These are phyloP conservation scores for Motacilla alba DNA, from an alignment of 2,113 vertebrate species.

Conservation along the genomic window DNA sequence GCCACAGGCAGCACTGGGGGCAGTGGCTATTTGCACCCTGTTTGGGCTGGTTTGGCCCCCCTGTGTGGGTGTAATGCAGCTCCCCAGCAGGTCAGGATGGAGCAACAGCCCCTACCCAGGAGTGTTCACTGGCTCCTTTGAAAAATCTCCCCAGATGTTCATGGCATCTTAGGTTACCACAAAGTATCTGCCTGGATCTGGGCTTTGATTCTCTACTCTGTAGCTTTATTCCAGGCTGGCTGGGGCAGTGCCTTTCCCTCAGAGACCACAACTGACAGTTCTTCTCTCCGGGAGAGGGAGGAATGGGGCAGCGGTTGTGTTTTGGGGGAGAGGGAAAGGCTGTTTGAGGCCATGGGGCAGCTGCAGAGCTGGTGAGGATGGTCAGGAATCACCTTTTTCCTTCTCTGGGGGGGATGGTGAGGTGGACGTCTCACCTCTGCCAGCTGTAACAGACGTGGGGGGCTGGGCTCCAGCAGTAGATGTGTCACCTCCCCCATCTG, in stretches of 20 bases:
- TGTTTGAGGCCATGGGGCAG: background rate
- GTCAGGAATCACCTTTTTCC: background rate
- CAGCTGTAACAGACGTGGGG: background rate
- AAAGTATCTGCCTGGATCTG: slow-evolving; percentile 12
- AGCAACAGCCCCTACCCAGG: background rate
- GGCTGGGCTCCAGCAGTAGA: background rate
- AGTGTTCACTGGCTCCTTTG: background rate
- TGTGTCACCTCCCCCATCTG: background rate
- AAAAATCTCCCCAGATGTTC: background rate
- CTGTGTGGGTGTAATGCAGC: background rate
- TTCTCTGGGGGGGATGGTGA: background rate
- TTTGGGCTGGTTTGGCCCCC: background rate
- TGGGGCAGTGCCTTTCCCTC: slow-evolving; percentile 2
- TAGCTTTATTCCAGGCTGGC: background rate
- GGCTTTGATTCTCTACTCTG: slow-evolving; percentile 1
- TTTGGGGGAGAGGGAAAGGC: background rate
- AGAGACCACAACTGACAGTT: slow-evolving; percentile 50
- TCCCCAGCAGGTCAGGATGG: background rate
- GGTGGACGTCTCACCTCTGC: background rate
- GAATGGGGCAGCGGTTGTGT: background rate
- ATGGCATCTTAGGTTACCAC: background rate
- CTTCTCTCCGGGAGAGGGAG: background rate
- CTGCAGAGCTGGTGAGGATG: background rate
- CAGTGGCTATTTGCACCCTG: background rate
- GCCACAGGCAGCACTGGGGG: background rate